Evolutionary conservation across 1,140 invertebrate species (phyloP).

Genomic region (Pseudomyrmex pallidus): DNA sequence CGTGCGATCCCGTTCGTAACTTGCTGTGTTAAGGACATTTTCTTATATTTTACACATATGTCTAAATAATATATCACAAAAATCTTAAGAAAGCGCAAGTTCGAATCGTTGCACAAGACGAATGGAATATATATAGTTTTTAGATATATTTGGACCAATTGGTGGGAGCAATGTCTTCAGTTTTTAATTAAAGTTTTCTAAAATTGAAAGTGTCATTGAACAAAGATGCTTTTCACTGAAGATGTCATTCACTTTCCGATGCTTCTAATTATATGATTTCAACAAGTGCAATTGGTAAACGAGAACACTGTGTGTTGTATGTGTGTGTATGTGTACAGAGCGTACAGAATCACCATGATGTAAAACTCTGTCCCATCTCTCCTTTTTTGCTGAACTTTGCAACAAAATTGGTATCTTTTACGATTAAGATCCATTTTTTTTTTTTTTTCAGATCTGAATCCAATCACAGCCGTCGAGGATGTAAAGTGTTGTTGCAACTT

Average conservation of each 20-base stretch:
- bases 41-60: not conserved
- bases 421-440: constrained; percentile 51
- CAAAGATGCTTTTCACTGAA: too few relatives aligned
- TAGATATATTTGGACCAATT: too few relatives aligned
- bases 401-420: constrained; percentile 56
- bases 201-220: too few relatives aligned
- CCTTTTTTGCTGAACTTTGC: constrained; percentile 49
- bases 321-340: too few relatives aligned
- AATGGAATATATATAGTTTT: too few relatives aligned
- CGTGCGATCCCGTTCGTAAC: constrained; percentile 14
- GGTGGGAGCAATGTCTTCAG: too few relatives aligned
- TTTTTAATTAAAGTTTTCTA: too few relatives aligned
- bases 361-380: constrained; percentile 2
- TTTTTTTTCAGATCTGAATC: constrained; percentile 59
- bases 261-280: not conserved
- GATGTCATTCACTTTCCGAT: too few relatives aligned
- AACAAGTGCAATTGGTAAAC: not conserved
- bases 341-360: too few relatives aligned
- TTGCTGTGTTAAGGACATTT: not conserved
- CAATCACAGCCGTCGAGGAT: constrained; percentile 79
- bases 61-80: too few relatives aligned
- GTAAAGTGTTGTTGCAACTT: constrained; percentile 67
- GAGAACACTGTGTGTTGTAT: not conserved
- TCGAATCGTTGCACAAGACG: too few relatives aligned
- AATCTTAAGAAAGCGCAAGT: too few relatives aligned